Evolutionary conservation across 2,797 vertebrate species (phyloP), one percentile per base, ranked within the genome.

Genomic region (Pseudomugil tenellus): DNA sequence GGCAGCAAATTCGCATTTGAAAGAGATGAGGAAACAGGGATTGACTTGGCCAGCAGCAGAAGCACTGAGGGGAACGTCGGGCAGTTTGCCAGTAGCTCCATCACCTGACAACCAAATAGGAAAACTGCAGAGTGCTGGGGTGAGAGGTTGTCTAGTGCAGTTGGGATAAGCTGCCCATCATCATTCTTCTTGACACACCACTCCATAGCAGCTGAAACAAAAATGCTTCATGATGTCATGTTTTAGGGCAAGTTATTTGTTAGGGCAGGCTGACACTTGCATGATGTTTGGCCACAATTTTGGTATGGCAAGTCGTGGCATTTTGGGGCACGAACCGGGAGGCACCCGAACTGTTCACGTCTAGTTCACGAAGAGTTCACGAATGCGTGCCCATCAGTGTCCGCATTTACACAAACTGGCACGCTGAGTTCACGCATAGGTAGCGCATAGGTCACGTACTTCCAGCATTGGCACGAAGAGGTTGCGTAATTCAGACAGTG

Each of bases 81-180:
- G 56, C 77, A 70, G 67, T 63, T 84, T 70, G 85, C 86, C 25
- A 96, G 90, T 70, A 94, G 73, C 62, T 84, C 86, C 69, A 93
- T 73, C 66, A 96, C 87, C 28, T 92, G 90, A 73, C 94, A 94
- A 61, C 95, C 96, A 70, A 96, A 95, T 28, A 93, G 80, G 83
- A 94, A 96, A 63, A 95, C 65, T 1, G 94, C 87, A 0, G 92
- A 92, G 80, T 93, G 91, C 14, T 90, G 91, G 31, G 95, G 92
- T 4, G 95, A 93, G 55, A 96, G 93, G 69, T 68, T 91, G 77
- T 93, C 91, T 64, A 95, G 73, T 12, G 94, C 73, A 37, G 91
- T 90, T 0, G 94, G 92, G 66, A 93, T 69, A 17, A 96, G 87
- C 25, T 80, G 80, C 0, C 69, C 77, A 1, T 76, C 49, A n/a